These are phyloP conservation scores for Macroglossus sobrinus DNA, from an alignment of 2,113 vertebrate genomes.

Conservation along the genomic window DNA sequence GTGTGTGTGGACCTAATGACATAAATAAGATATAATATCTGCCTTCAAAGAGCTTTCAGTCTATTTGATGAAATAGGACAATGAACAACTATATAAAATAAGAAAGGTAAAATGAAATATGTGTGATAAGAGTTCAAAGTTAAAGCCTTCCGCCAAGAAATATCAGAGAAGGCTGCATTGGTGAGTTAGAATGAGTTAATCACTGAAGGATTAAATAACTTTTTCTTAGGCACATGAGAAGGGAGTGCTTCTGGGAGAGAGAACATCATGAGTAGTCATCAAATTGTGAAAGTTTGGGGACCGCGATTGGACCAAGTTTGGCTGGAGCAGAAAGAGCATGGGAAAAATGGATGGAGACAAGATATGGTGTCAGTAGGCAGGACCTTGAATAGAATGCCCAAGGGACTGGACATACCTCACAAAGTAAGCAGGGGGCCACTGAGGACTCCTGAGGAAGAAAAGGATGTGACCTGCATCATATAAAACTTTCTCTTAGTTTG, in stretches of 20 bases:
- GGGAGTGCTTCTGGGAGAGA: background rate
- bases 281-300: background rate
- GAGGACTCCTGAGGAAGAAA: background rate
- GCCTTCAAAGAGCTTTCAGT: background rate
- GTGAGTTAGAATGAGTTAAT: background rate
- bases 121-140: background rate
- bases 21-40: background rate
- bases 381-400: background rate
- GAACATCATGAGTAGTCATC: background rate
- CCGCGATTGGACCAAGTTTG: background rate
- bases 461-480: background rate
- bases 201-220: background rate
- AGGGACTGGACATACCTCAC: background rate
- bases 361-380: background rate
- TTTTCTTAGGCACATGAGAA: background rate
- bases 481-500: background rate
- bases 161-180: background rate
- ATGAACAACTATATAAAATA: background rate
- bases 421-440: background rate
- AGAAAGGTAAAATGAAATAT: background rate
- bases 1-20: background rate
- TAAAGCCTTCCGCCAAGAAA: background rate
- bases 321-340: background rate
- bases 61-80: background rate
- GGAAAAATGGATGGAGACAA: background rate